Conservation (phyloP, 2,113 vertebrate species). For the Nannobrachium achirus region DNA sequence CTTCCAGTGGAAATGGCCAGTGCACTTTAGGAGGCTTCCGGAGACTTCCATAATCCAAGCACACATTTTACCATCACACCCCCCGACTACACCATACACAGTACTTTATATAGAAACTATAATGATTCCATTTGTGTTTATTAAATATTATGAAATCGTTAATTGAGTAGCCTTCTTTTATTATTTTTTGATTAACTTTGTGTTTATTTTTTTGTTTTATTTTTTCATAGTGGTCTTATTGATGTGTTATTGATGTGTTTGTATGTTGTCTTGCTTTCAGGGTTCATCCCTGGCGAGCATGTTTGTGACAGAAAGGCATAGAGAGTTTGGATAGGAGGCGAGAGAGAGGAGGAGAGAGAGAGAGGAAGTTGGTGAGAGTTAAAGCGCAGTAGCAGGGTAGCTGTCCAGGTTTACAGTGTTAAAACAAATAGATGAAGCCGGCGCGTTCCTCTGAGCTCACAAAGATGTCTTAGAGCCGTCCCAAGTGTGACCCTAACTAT, state of each 20-base stretch:
- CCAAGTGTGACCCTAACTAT: background rate
- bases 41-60: conserved; percentile 19
- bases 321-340: background rate
- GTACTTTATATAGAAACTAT: conserved; percentile 19
- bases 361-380: background rate
- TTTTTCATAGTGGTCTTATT: conserved; percentile 31
- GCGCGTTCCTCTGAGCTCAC: background rate
- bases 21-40: conserved; percentile 51
- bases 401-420: conserved; percentile 28
- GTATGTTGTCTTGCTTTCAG: conserved; percentile 21
- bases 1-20: conserved; percentile 42
- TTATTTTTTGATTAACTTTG: conserved; percentile 8
- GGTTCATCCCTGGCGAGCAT: conserved; percentile 58
- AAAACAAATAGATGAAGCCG: conserved; percentile 2
- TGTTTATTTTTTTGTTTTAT: conserved; percentile 12
- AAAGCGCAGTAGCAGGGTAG: background rate
- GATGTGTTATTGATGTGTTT: conserved; percentile 18
- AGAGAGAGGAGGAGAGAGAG: background rate
- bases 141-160: conserved; percentile 33
- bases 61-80: background rate
- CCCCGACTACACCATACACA: conserved; percentile 6
- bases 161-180: conserved; percentile 35
- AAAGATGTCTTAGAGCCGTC: background rate
- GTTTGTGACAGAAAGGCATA: background rate
- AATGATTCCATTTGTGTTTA: conserved; percentile 29